phyloP scores from a whole-genome alignment of 2,113 vertebrate species.

The Dromaius novaehollandiae region DNA sequence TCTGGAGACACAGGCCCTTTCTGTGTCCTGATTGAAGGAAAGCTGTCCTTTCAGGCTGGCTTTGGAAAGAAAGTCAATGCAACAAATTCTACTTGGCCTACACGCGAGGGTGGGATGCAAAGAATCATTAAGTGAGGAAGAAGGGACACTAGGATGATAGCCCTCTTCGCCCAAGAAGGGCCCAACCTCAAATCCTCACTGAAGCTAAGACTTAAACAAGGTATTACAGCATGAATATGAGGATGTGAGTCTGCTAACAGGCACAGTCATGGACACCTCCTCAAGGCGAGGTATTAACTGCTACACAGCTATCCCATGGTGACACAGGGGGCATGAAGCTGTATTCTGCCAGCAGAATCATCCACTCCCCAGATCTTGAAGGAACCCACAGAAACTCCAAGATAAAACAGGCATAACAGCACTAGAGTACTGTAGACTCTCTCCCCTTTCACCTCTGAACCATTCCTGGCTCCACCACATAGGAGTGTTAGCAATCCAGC shows the following conservation, averaged over 20 bases:
- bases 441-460: neutral
- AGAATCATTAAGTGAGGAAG: conserved; percentile 33
- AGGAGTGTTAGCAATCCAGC: neutral
- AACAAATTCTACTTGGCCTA: conserved; percentile 32
- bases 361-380: neutral
- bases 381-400: neutral
- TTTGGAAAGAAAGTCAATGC: conserved; percentile 70
- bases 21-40: conserved; percentile 63
- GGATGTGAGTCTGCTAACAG: neutral
- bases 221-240: neutral
- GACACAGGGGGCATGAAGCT: neutral
- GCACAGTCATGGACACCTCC: neutral
- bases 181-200: neutral
- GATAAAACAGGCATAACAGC: neutral
- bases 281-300: neutral
- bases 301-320: neutral
- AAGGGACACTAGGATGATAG: neutral
- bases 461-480: rapidly evolving
- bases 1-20: conserved; percentile 64
- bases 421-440: neutral
- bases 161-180: neutral
- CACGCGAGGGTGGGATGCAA: neutral
- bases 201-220: neutral
- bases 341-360: neutral
- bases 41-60: conserved; percentile 62